These are phyloP conservation scores for Alcedo quadribrachys DNA, from an alignment of 2,797 vertebrate genomes.

Conservation along the genomic window DNA sequence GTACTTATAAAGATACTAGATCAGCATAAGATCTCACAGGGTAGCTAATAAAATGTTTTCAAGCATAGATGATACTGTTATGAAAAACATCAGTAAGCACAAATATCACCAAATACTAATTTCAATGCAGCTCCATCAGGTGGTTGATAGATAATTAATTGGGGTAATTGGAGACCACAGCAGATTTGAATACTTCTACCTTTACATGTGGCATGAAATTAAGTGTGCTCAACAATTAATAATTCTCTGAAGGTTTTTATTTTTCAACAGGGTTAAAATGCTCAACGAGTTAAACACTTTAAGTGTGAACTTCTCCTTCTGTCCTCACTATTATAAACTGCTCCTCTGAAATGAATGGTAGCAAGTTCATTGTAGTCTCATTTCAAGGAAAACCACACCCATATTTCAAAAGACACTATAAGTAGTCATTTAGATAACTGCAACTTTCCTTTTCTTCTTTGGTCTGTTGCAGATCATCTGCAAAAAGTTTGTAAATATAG, in stretches of 20 bases:
- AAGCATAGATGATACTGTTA: not conserved
- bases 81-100: not conserved
- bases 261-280: not conserved
- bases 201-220: not conserved
- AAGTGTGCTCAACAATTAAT: not conserved
- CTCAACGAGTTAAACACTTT: not conserved
- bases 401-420: slow-evolving; percentile 1
- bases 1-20: not conserved
- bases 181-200: not conserved
- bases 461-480: not conserved
- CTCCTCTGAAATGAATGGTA: not conserved
- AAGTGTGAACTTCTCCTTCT: not conserved
- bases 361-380: not conserved
- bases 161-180: not conserved
- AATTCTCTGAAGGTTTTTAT: not conserved
- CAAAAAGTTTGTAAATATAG: not conserved
- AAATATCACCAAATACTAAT: not conserved
- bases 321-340: not conserved
- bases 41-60: not conserved
- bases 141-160: not conserved
- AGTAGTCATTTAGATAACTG: not conserved
- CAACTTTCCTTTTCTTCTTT: not conserved
- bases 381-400: not conserved
- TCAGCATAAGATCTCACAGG: not conserved
- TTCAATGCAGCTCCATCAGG: not conserved